A percentile compares a stretch with the other conserved stretches of the same genome.
Evolutionary conservation across 1,140 invertebrate species (phyloP).

Genomic region (Charaxes varanes): DNA sequence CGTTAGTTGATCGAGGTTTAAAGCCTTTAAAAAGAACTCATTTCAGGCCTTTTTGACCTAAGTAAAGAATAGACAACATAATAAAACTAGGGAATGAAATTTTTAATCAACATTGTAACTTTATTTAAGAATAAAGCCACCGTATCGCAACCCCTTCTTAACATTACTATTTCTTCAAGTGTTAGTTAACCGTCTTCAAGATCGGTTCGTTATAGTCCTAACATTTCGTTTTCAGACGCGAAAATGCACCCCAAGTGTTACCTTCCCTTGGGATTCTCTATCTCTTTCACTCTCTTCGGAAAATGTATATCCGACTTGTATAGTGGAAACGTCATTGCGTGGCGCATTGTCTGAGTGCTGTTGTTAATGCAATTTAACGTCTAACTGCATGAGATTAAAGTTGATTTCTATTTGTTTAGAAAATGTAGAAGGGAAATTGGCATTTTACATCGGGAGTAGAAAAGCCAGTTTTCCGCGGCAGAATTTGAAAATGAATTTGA

Average conservation of each 20-base stretch:
- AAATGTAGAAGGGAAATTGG: slow-evolving; percentile 63
- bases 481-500: slow-evolving; percentile 63
- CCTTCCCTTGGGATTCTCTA: slow-evolving; percentile 34
- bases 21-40: not conserved
- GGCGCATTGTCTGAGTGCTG: slow-evolving; percentile 60
- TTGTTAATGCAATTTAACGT: slow-evolving; percentile 26
- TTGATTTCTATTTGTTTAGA: slow-evolving; percentile 26
- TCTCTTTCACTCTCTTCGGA: slow-evolving; percentile 33
- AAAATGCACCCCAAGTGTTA: slow-evolving; percentile 58
- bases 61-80: too few relatives aligned
- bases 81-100: too few relatives aligned
- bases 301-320: slow-evolving; percentile 27
- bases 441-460: slow-evolving; percentile 66
- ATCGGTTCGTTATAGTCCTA: slow-evolving; percentile 63
- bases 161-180: slow-evolving; percentile 20
- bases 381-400: slow-evolving; percentile 24
- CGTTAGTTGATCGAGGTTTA: not conserved
- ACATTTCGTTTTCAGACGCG: slow-evolving; percentile 47
- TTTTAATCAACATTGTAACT: too few relatives aligned
- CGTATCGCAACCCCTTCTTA: too few relatives aligned
- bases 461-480: slow-evolving; percentile 69
- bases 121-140: too few relatives aligned
- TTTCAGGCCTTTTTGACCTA: too few relatives aligned
- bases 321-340: slow-evolving; percentile 67
- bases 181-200: slow-evolving; percentile 51